Evolutionary conservation across 1,140 invertebrate species (phyloP).

Genomic region (Drosophila parvula): DNA sequence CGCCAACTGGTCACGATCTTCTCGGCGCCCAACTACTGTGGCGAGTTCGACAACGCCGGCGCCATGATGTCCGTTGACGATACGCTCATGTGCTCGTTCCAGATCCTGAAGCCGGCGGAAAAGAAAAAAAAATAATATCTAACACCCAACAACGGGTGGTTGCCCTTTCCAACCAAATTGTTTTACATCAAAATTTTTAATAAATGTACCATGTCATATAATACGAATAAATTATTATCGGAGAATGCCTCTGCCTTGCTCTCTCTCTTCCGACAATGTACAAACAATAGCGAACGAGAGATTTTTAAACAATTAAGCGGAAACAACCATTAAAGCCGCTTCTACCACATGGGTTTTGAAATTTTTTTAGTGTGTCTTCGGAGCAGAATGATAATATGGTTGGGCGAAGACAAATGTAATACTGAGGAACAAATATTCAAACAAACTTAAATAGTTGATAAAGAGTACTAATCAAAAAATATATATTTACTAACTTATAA

Average conservation of each 20-base stretch:
- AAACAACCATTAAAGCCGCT: no score
- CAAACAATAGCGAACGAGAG: no score
- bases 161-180: background rate
- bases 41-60: conserved; percentile 11
- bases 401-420: no score
- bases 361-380: no score
- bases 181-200: conserved; percentile 18
- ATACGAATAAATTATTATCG: background rate
- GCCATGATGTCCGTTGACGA: conserved; percentile 17
- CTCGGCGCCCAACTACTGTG: conserved; percentile 17
- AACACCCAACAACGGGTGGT: background rate
- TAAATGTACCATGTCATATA: conserved; percentile 11
- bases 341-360: no score
- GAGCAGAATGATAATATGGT: no score
- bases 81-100: conserved; percentile 13
- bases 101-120: conserved; percentile 13
- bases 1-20: conserved; percentile 11
- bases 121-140: conserved; percentile 8
- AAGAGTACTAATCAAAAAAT: no score
- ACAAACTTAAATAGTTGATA: no score
- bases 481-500: background rate
- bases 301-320: no score
- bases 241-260: background rate
- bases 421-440: no score
- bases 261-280: no score